A percentile compares a stretch with the other conserved stretches of the same genome.
Conservation (phyloP, 2,888 invertebrate species). For the Scrobipalpa costella region DNA sequence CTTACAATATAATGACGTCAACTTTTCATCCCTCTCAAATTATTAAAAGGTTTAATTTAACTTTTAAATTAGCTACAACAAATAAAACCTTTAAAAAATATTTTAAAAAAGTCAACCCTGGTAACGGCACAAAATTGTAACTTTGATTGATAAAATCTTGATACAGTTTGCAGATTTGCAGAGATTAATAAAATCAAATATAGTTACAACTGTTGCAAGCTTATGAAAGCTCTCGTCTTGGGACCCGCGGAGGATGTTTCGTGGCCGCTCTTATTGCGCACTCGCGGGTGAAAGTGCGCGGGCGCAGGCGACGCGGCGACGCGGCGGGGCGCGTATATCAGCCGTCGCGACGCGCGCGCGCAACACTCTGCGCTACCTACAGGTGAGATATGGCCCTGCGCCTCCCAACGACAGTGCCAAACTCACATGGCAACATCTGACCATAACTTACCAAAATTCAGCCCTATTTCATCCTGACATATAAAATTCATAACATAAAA, state of each 20-base stretch:
- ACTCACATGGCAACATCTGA: not conserved
- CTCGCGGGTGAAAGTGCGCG: slow-evolving; percentile 61
- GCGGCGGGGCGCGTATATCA: slow-evolving; percentile 61
- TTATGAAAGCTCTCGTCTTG: slow-evolving; percentile 7
- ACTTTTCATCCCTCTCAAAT: too few species aligned
- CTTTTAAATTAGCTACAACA: too few species aligned
- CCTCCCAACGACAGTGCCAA: slow-evolving; percentile 25
- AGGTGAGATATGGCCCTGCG: slow-evolving; percentile 57
- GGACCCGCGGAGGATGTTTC: not conserved
- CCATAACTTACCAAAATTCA: not conserved
- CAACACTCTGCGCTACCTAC: slow-evolving; percentile 61
- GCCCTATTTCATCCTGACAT: too few species aligned
- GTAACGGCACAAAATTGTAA: too few species aligned
- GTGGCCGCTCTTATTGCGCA: slow-evolving; percentile 18
- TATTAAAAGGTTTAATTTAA: too few species aligned
- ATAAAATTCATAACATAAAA: not conserved
- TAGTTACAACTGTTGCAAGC: too few species aligned
- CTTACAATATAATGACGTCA: too few species aligned
- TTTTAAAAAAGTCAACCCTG: too few species aligned
- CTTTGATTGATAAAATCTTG: too few species aligned
- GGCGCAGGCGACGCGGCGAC: slow-evolving; percentile 40
- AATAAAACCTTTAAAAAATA: too few species aligned
- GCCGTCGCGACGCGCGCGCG: slow-evolving; percentile 61
- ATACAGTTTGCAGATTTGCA: too few species aligned
- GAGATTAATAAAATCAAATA: not conserved